A percentile compares a stretch with the other conserved stretches of the same genome.
phyloP scores from a whole-genome alignment of 1,140 invertebrate genomes.

The Eciton burchellii region DNA sequence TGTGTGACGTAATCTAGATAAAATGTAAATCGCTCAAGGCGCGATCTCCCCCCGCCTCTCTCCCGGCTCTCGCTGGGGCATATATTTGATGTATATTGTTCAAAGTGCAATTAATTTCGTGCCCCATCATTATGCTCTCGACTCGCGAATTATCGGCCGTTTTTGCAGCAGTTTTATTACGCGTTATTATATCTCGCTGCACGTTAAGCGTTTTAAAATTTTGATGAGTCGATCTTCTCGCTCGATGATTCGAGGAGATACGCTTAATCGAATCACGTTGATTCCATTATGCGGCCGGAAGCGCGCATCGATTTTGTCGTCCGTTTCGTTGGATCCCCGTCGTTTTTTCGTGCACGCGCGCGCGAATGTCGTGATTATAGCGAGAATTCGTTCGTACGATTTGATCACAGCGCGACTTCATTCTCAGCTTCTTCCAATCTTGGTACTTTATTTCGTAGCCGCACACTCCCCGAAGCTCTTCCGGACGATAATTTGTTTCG shows the following conservation, averaged over 20 bases:
- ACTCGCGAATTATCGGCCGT: not conserved
- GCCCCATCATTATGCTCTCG: slow-evolving; percentile 13
- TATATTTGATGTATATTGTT: slow-evolving; percentile 23
- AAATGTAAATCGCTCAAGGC: slow-evolving; percentile 49
- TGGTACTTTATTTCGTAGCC: not conserved
- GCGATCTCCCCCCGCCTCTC: too few species aligned
- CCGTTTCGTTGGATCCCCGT: slow-evolving; percentile 11
- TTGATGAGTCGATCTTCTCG: slow-evolving; percentile 7
- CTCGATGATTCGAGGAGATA: slow-evolving; percentile 30
- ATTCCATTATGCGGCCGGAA: slow-evolving; percentile 22
- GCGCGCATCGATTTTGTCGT: slow-evolving; percentile 8
- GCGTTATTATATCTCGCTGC: slow-evolving; percentile 1
- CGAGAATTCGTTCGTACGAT: not conserved
- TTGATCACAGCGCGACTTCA: not conserved
- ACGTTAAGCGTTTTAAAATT: not conserved
- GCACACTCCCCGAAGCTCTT: not conserved
- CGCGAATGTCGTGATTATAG: not conserved
- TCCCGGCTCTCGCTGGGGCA: not conserved
- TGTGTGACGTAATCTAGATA: slow-evolving; percentile 50
- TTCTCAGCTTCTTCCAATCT: not conserved
- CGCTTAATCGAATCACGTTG: slow-evolving; percentile 25
- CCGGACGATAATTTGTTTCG: not conserved
- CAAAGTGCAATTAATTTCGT: slow-evolving; percentile 31
- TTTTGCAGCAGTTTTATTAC: slow-evolving; percentile 7
- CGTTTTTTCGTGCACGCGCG: not conserved